Conservation (phyloP, 1,140 invertebrate genomes). For the Papilio helenus region DNA sequence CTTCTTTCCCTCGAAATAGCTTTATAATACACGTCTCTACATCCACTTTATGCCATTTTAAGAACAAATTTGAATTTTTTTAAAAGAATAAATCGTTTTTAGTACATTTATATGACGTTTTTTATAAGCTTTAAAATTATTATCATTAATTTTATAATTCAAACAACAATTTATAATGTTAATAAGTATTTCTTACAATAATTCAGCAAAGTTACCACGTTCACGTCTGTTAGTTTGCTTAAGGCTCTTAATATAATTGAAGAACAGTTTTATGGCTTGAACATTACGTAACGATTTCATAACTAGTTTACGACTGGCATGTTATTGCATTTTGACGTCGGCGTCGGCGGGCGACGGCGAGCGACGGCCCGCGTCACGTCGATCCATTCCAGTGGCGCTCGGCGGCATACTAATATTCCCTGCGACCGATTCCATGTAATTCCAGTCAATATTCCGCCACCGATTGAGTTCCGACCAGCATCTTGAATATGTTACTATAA, state of each 20-base stretch:
- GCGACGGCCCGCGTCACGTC: constrained; percentile 65
- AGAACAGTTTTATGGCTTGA: constrained; percentile 28
- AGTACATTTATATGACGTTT: neutral
- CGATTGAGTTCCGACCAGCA: constrained; percentile 71
- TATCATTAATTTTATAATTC: neutral
- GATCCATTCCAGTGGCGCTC: constrained; percentile 76
- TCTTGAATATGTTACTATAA: constrained; percentile 77
- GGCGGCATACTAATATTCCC: constrained; percentile 78
- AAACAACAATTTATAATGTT: neutral
- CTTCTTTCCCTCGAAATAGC: constrained; percentile 57
- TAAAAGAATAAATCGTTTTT: too few relatives aligned
- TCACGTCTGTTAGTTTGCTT: constrained; percentile 17
- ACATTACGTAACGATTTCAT: constrained; percentile 40
- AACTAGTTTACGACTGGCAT: constrained; percentile 60
- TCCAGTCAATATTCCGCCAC: constrained; percentile 65
- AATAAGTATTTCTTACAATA: neutral
- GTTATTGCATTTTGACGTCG: constrained; percentile 72
- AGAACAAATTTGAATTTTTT: neutral
- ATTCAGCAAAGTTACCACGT: neutral
- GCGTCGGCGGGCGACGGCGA: constrained; percentile 49
- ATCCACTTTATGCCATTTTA: constrained; percentile 49
- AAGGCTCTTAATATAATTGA: constrained; percentile 23
- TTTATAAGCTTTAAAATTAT: neutral
- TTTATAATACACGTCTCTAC: constrained; percentile 53
- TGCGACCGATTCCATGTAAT: constrained; percentile 76